Conservation (phyloP, 2,888 invertebrate species). For the Troides oblongomaculatus region DNA sequence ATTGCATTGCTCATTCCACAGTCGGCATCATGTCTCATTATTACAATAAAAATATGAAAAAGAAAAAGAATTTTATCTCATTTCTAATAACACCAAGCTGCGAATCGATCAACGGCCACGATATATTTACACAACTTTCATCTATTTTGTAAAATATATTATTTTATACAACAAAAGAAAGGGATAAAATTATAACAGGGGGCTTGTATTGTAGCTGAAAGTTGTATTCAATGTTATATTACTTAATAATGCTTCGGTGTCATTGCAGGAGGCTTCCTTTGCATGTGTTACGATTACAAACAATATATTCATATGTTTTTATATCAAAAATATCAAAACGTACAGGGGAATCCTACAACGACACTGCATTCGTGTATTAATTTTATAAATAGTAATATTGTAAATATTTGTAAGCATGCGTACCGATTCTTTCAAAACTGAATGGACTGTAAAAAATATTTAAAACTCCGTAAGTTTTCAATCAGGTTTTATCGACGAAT, state of each 20-base stretch:
- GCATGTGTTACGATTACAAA: background rate
- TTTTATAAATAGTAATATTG: slow-evolving; percentile 29
- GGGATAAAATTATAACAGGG: slow-evolving; percentile 1
- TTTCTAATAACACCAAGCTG: slow-evolving; percentile 12
- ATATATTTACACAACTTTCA: slow-evolving; percentile 20
- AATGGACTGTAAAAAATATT: slow-evolving; percentile 65
- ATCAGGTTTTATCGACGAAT: slow-evolving; percentile 30
- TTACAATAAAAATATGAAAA: background rate
- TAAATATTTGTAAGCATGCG: slow-evolving; percentile 55
- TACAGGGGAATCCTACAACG: slow-evolving; percentile 12
- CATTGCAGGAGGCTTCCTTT: slow-evolving; percentile 16
- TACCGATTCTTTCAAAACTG: slow-evolving; percentile 68
- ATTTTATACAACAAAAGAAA: slow-evolving; percentile 4
- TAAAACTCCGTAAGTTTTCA: slow-evolving; percentile 48
- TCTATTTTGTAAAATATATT: slow-evolving; percentile 2
- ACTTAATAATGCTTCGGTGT: slow-evolving; percentile 3
- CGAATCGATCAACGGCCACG: slow-evolving; percentile 21
- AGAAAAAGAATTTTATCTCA: background rate
- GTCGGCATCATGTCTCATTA: background rate
- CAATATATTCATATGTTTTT: background rate
- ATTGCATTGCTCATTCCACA: slow-evolving; percentile 6
- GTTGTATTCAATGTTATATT: slow-evolving; percentile 13
- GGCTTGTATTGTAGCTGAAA: slow-evolving; percentile 7
- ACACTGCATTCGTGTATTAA: slow-evolving; percentile 1
- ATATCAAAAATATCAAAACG: background rate